phyloP scores from a whole-genome alignment of 2,888 invertebrate genomes.

The Cepaea hortensis region DNA sequence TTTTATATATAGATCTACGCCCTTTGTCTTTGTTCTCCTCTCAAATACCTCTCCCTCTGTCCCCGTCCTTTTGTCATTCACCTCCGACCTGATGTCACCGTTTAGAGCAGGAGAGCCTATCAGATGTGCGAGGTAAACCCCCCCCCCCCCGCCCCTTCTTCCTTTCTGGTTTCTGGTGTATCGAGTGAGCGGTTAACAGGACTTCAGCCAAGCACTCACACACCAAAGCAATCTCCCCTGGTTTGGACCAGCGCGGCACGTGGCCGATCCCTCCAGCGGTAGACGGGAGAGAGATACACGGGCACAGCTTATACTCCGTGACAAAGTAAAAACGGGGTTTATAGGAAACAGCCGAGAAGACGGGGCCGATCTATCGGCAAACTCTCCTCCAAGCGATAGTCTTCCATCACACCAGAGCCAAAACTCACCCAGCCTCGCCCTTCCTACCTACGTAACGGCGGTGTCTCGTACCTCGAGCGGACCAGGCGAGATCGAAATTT shows the following conservation, averaged over 20 bases:
- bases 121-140: neutral
- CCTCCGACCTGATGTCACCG: neutral
- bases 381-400: too few species aligned
- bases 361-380: too few species aligned
- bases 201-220: constrained; percentile 3
- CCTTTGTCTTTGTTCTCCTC: constrained; percentile 11
- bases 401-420: neutral
- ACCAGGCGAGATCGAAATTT: too few species aligned
- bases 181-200: constrained; percentile 18
- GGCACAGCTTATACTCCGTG: neutral
- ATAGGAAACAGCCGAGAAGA: too few species aligned
- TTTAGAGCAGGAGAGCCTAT: neutral
- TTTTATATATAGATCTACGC: neutral
- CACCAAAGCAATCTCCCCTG: constrained; percentile 14
- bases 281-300: neutral
- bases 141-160: neutral
- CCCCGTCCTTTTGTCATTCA: neutral
- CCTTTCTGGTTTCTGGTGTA: neutral
- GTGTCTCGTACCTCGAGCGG: too few species aligned
- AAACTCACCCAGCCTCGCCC: neutral
- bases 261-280: neutral
- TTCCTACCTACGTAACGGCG: too few species aligned
- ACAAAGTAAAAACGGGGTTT: constrained; percentile 3
- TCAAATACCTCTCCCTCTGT: neutral
- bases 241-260: constrained; percentile 16